These are phyloP conservation scores for Acropora yongei DNA, from an alignment of 64 coral and sea anemone species.

Conservation along the genomic window DNA sequence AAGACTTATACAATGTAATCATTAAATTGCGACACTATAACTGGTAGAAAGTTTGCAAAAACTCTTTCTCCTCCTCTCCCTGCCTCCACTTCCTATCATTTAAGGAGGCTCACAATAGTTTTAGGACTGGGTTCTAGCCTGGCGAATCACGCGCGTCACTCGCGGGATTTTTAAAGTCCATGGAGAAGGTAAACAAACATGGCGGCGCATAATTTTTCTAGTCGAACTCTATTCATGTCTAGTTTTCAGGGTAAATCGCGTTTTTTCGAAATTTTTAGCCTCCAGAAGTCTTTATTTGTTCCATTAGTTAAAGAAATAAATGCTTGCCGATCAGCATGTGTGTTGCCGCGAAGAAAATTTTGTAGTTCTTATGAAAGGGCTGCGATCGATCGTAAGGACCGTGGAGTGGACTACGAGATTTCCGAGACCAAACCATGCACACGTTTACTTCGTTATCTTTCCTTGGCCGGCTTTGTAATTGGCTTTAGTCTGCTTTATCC, in stretches of 20 bases:
- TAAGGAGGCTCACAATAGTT: neutral
- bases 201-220: no score
- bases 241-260: no score
- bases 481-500: neutral
- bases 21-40: neutral
- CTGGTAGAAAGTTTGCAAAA: neutral
- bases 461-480: slow-evolving; percentile 12
- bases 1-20: slow-evolving; percentile 5
- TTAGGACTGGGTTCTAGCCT: no score
- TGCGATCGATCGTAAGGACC: slow-evolving; percentile 1
- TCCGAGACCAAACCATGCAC: slow-evolving; percentile 15
- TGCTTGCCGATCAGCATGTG: no score
- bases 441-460: neutral
- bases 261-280: neutral
- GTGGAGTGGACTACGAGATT: slow-evolving; percentile 20
- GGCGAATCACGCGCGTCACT: no score
- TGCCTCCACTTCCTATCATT: neutral
- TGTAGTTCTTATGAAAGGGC: neutral
- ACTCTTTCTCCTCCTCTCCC: neutral
- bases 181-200: no score
- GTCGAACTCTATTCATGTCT: no score
- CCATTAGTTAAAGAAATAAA: neutral
- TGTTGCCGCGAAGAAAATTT: no score
- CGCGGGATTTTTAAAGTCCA: no score
- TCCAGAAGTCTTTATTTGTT: neutral